Evolutionary conservation across 2,113 vertebrate genomes (phyloP).

Genomic region (Pachyramphus minor): DNA sequence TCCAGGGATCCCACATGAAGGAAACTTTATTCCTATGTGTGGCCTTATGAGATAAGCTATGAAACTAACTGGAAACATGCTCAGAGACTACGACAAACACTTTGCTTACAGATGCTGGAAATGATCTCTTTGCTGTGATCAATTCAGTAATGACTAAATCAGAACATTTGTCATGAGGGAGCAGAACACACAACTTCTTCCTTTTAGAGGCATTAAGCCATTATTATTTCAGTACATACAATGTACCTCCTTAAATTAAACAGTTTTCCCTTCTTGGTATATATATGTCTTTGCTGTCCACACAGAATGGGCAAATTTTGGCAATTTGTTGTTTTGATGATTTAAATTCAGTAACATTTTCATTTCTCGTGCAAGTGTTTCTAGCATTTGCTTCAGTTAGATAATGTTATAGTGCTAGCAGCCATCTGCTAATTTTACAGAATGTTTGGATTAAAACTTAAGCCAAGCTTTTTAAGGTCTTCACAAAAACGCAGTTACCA

Average conservation of each 20-base stretch:
- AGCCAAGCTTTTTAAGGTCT: slow-evolving; percentile 38
- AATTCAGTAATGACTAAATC: not conserved
- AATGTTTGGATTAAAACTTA: slow-evolving; percentile 51
- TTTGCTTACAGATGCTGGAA: not conserved
- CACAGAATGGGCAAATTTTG: not conserved
- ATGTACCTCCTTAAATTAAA: not conserved
- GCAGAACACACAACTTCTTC: not conserved
- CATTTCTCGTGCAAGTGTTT: not conserved
- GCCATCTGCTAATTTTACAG: slow-evolving; percentile 64
- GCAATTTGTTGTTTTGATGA: not conserved
- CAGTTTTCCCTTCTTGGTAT: not conserved
- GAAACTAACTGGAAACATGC: not conserved
- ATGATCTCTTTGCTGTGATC: not conserved
- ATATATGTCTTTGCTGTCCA: not conserved
- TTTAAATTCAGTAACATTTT: slow-evolving; percentile 47
- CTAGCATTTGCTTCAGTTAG: slow-evolving; percentile 40
- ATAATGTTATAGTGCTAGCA: slow-evolving; percentile 43
- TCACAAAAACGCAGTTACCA: not conserved
- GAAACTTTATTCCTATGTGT: not conserved
- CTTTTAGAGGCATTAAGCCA: not conserved
- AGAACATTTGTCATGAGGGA: not conserved
- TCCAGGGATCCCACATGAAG: not conserved
- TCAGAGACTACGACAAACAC: not conserved
- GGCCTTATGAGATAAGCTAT: not conserved
- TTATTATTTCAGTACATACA: not conserved